A percentile compares a stretch with the other conserved stretches of the same genome.
Conservation (phyloP, 2,888 invertebrate species). For the Podabrus alpinus region DNA sequence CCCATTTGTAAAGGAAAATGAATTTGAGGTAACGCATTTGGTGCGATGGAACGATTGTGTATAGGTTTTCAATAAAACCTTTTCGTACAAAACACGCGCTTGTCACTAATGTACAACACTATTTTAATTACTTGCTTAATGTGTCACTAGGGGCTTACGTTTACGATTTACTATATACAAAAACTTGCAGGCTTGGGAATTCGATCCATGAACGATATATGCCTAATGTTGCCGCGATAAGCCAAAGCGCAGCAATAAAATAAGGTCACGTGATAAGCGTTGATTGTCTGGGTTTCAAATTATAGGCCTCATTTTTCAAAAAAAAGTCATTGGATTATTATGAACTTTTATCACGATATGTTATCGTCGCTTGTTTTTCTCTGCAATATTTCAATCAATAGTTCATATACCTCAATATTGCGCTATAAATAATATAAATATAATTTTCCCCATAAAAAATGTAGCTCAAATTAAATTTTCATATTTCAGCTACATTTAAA, state of each 20-base stretch:
- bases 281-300: not conserved
- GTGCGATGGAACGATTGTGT: too few species aligned
- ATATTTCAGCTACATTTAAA: not conserved
- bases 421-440: too few species aligned
- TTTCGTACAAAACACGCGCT: not conserved
- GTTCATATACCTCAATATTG: not conserved
- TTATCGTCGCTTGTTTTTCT: not conserved
- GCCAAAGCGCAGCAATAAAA: not conserved
- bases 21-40: too few species aligned
- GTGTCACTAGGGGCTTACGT: not conserved
- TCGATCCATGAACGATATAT: not conserved
- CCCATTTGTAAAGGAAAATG: too few species aligned
- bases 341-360: not conserved
- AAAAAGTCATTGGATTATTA: not conserved
- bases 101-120: not conserved
- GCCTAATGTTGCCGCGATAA: not conserved
- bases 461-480: too few species aligned
- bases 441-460: too few species aligned
- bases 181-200: not conserved
- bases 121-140: not conserved
- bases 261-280: not conserved
- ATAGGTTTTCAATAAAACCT: not conserved
- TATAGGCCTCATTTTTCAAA: not conserved
- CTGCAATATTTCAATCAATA: not conserved
- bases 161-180: too few species aligned